Percentiles rank a stretch among this genome's conserved stretches.
Evolutionary conservation across 2,113 vertebrate genomes (phyloP).

Genomic region (Cyanoderma ruficeps): DNA sequence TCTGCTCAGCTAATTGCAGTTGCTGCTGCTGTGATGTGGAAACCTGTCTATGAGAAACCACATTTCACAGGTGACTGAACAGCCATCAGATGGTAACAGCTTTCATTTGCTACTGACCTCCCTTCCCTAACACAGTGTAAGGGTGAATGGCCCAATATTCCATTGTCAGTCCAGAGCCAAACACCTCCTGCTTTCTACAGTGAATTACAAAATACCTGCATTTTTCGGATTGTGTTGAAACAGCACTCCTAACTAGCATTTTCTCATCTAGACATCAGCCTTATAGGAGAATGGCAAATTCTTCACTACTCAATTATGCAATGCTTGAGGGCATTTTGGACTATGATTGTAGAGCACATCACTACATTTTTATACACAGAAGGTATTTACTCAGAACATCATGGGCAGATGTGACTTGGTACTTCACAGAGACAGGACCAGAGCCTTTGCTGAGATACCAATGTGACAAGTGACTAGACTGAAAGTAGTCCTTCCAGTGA

Average conservation of each 20-base stretch:
- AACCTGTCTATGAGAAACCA: constrained; percentile 34
- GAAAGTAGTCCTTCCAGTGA: not conserved
- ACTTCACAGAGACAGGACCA: not conserved
- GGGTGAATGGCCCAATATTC: accelerated
- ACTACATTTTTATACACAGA: not conserved
- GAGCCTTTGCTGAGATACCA: not conserved
- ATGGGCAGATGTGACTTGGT: not conserved
- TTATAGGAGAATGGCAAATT: not conserved
- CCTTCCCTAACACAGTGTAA: accelerated
- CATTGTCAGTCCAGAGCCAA: not conserved
- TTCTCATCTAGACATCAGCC: not conserved
- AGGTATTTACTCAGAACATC: not conserved
- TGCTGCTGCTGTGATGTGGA: constrained; percentile 5
- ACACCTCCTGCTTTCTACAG: not conserved
- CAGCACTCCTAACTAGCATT: not conserved
- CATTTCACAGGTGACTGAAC: constrained; percentile 50
- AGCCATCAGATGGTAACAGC: constrained; percentile 16
- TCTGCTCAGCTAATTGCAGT: not conserved
- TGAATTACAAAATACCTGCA: not conserved
- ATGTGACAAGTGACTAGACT: not conserved
- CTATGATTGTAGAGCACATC: not conserved
- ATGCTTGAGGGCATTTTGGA: not conserved
- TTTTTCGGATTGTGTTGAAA: not conserved
- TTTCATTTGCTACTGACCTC: constrained; percentile 11
- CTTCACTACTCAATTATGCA: not conserved